Evolutionary conservation across 2,888 invertebrate genomes (phyloP), one percentile per base, ranked within the genome.

Genomic region (Folsomia manolachei): DNA sequence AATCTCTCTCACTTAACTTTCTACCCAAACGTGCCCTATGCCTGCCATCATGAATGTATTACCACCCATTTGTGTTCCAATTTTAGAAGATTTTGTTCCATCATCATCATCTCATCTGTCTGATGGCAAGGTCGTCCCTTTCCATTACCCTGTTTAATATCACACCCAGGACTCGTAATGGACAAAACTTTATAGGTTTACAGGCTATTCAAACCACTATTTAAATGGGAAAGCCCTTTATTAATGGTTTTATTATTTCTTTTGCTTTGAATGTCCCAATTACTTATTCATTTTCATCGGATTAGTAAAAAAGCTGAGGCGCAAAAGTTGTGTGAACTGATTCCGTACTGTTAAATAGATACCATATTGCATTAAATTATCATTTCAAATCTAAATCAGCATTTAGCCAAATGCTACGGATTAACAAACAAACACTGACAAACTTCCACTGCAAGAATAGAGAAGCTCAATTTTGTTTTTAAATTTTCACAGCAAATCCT

Each of bases 91-190:
- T 26, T 63, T 63, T 63, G 9, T 63, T 18, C 21, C 21, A 56
- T n/a, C 56, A 56, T 56, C 56, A 56, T 56, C 56, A 51, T 51
- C 51, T 51, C 51, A n/a, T 39, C 39, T 56, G 11, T 56, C 56
- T 78, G 77, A 73, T 75, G 79, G 75, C 56, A 21, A 56, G 56
- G 19, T 56, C 56, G 18, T n/a, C 56, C 77, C 78, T 76, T 73
- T 76, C 71, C 75, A n/a, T n/a, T 39, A 21, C 56, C 4, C n/a
- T 7, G 4, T 56, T n/a, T 56, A 56, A 56, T 56, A 7, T 56
- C 56, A 56, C 56, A 56, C 56, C 56, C 7, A 56, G 19, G 21
- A 56, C 56, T n/a, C n/a, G 14, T 39, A 39, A 39, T 9, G 39
- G 4, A 14, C 39, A 39, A 14, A n/a, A 39, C 39, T 9, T 39